phyloP scores from a whole-genome alignment of 2,888 invertebrate species.

The Plagiodera versicolora region DNA sequence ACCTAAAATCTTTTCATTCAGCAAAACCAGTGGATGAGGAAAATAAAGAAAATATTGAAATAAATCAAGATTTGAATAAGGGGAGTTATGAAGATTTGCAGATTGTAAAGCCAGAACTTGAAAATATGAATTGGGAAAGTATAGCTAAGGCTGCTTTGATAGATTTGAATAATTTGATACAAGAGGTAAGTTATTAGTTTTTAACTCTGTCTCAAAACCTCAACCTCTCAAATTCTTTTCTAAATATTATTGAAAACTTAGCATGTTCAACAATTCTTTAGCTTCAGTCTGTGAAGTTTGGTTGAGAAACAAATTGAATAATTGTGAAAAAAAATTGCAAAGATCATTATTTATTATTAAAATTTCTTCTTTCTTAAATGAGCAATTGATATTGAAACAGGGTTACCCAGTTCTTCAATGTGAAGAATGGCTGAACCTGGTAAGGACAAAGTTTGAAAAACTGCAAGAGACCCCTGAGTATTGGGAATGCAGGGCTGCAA shows the following conservation, averaged over 20 bases:
- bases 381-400: slow-evolving; percentile 42
- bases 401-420: slow-evolving; percentile 61
- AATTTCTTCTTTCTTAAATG: too few species aligned
- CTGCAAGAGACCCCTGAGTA: slow-evolving; percentile 57
- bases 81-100: slow-evolving; percentile 40
- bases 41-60: slow-evolving; percentile 59
- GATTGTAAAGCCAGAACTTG: neutral
- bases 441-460: slow-evolving; percentile 55
- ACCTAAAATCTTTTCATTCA: slow-evolving; percentile 24
- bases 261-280: too few species aligned
- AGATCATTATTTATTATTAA: too few species aligned
- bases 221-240: too few species aligned
- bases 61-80: slow-evolving; percentile 49
- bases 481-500: slow-evolving; percentile 64
- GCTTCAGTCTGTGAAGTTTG: too few species aligned
- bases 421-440: slow-evolving; percentile 59
- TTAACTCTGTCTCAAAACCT: too few species aligned
- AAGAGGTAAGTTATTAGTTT: slow-evolving; percentile 54
- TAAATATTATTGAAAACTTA: too few species aligned
- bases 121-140: slow-evolving; percentile 48
- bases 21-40: slow-evolving; percentile 51
- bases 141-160: slow-evolving; percentile 57
- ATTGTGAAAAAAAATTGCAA: too few species aligned
- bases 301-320: too few species aligned
- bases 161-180: slow-evolving; percentile 58